Evolutionary conservation across 1,140 invertebrate species (phyloP).

Genomic region (Drosophila punjabiensis): DNA sequence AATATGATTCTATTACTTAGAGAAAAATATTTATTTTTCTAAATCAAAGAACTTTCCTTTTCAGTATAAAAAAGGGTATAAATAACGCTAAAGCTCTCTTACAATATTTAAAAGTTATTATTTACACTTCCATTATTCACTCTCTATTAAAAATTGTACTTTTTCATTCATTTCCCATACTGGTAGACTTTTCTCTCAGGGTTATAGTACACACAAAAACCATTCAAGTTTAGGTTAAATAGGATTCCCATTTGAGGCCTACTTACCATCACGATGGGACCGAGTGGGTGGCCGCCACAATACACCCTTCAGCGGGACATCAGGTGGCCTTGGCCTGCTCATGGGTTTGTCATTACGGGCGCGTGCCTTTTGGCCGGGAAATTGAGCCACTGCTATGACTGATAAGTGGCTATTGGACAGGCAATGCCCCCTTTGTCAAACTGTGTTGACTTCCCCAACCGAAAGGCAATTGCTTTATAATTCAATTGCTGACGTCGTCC

Average conservation of each 20-base stretch:
- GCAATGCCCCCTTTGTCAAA: slow-evolving; percentile 3
- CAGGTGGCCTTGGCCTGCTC: slow-evolving; percentile 54
- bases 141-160: neutral
- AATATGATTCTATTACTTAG: neutral
- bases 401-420: slow-evolving; percentile 34
- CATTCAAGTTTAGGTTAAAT: slow-evolving; percentile 3
- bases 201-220: neutral
- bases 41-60: no score
- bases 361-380: slow-evolving; percentile 54
- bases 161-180: neutral
- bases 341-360: slow-evolving; percentile 61
- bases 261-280: slow-evolving; percentile 5
- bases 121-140: neutral
- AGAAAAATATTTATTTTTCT: no score
- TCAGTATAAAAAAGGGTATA: no score
- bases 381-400: slow-evolving; percentile 28
- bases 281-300: slow-evolving; percentile 22
- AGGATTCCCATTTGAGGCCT: neutral
- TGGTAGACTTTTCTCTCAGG: neutral
- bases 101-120: no score
- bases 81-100: no score
- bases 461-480: slow-evolving; percentile 43
- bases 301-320: slow-evolving; percentile 27
- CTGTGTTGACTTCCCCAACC: slow-evolving; percentile 13
- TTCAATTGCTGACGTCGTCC: slow-evolving; percentile 57